These are phyloP conservation scores for Nicator chloris DNA, from an alignment of 2,113 vertebrate species.

Conservation along the genomic window DNA sequence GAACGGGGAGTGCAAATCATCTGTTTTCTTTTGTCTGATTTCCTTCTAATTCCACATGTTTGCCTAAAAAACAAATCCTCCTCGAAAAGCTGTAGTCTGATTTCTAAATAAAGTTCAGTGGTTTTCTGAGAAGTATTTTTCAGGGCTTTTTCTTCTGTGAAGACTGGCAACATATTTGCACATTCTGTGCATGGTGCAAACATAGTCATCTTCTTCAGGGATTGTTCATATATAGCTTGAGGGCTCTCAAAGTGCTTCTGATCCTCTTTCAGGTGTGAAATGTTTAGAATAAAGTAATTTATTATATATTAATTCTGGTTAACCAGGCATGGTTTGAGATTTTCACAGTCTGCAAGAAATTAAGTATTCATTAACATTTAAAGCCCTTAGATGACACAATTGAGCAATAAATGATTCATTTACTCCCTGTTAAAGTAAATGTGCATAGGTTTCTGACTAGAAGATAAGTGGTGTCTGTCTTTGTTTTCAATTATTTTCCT, in stretches of 20 bases:
- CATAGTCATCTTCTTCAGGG: background rate
- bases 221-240: background rate
- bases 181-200: background rate
- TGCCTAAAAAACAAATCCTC: background rate
- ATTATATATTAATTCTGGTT: slow-evolving; percentile 59
- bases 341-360: slow-evolving; percentile 56
- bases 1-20: rapidly evolving
- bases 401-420: slow-evolving; percentile 10
- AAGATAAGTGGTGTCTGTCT: slow-evolving; percentile 24
- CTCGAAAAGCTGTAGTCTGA: background rate
- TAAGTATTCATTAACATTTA: slow-evolving; percentile 61
- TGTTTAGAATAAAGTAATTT: slow-evolving; percentile 42
- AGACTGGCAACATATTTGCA: background rate
- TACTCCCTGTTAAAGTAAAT: background rate
- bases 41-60: background rate
- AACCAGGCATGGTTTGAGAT: slow-evolving; percentile 45
- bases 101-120: background rate
- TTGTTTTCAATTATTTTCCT: slow-evolving; percentile 40
- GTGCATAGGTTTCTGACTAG: background rate
- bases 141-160: background rate
- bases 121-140: background rate
- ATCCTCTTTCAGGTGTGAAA: slow-evolving; percentile 26
- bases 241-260: background rate
- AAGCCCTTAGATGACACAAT: slow-evolving; percentile 27
- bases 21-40: background rate